These are phyloP conservation scores for Eristalis pertinax DNA, from an alignment of 2,888 invertebrate species.

Conservation along the genomic window DNA sequence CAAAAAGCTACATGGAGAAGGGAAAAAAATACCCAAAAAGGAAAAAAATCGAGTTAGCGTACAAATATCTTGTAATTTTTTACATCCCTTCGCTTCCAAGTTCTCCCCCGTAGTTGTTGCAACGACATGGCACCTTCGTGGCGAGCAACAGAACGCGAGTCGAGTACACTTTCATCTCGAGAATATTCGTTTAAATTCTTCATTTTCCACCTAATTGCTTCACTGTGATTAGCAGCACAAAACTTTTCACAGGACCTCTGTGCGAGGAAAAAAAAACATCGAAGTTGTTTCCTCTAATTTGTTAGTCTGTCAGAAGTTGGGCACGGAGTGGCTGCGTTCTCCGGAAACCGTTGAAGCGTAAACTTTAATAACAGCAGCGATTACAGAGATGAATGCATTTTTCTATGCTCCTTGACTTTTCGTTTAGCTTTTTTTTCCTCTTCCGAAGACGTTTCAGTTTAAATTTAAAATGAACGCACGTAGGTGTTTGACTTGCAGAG, in stretches of 20 bases:
- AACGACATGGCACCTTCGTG: slow-evolving; percentile 41
- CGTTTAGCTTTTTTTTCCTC: neutral
- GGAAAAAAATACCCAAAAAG: neutral
- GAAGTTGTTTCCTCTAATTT: slow-evolving; percentile 21
- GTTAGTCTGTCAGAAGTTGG: slow-evolving; percentile 50
- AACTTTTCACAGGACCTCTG: slow-evolving; percentile 76
- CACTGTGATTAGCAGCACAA: slow-evolving; percentile 81
- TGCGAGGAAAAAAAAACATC: neutral
- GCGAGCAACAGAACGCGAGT: slow-evolving; percentile 13
- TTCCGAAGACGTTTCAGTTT: neutral
- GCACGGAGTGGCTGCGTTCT: slow-evolving; percentile 9
- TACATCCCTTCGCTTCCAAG: slow-evolving; percentile 35
- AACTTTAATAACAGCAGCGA: slow-evolving; percentile 38
- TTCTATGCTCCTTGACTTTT: slow-evolving; percentile 31
- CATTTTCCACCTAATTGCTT: slow-evolving; percentile 81
- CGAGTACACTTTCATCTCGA: slow-evolving; percentile 6
- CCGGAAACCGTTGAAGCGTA: slow-evolving; percentile 33
- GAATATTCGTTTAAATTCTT: slow-evolving; percentile 76
- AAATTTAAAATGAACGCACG: neutral
- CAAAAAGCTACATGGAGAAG: neutral
- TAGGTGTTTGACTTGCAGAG: neutral
- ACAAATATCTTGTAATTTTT: slow-evolving; percentile 60
- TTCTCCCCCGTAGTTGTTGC: slow-evolving; percentile 23
- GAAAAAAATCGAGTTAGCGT: slow-evolving; percentile 20
- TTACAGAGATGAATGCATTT: slow-evolving; percentile 47